phyloP scores from a whole-genome alignment of 2,797 vertebrate species.

The Xiphophorus birchmanni region DNA sequence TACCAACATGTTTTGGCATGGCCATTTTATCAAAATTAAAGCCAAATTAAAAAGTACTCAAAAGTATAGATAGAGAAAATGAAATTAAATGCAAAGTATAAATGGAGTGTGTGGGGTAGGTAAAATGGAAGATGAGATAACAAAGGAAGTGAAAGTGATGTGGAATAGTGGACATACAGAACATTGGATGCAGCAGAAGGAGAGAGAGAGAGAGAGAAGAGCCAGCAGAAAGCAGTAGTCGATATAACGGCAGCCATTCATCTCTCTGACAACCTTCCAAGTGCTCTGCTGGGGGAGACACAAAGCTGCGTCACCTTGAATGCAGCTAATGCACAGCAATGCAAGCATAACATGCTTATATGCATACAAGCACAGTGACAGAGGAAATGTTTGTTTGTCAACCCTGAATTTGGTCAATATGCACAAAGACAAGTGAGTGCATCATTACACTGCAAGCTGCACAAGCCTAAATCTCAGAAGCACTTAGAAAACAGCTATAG shows the following conservation, averaged over 20 bases:
- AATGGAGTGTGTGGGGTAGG: not conserved
- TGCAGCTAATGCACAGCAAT: constrained; percentile 56
- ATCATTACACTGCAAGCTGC: constrained; percentile 42
- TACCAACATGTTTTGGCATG: constrained; percentile 28
- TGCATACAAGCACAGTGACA: constrained; percentile 38
- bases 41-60: constrained; percentile 15
- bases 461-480: constrained; percentile 36
- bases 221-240: constrained; percentile 69
- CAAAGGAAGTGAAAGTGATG: constrained; percentile 43
- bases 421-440: constrained; percentile 12
- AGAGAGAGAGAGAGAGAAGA: constrained; percentile 41
- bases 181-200: constrained; percentile 4
- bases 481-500: constrained; percentile 23
- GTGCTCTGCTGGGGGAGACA: constrained; percentile 75
- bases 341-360: constrained; percentile 24
- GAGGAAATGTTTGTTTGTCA: constrained; percentile 19
- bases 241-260: constrained; percentile 79
- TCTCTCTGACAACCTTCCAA: constrained; percentile 78
- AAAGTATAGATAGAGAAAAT: constrained; percentile 7
- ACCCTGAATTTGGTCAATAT: constrained; percentile 7
- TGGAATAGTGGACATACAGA: constrained; percentile 25
- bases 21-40: constrained; percentile 31
- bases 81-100: constrained; percentile 14
- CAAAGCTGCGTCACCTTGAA: constrained; percentile 71
- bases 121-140: constrained; percentile 34